Percentiles rank a stretch among this genome's conserved stretches.
These are phyloP conservation scores for Candidula unifasciata DNA, from an alignment of 2,888 invertebrate species.

Conservation along the genomic window DNA sequence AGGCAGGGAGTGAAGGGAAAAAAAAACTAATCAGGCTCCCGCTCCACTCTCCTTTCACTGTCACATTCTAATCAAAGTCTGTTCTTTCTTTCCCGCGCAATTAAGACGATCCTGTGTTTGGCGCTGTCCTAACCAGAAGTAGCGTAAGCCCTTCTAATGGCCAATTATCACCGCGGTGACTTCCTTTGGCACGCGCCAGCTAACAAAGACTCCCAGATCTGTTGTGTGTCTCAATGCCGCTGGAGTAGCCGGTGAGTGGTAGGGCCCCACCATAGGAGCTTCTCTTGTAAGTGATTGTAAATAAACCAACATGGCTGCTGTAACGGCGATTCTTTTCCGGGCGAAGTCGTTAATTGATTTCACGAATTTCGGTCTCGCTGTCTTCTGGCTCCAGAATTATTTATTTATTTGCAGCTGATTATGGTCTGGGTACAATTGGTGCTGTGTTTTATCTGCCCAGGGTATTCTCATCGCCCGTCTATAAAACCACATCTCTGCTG, in stretches of 20 bases:
- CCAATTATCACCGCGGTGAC: constrained; percentile 34
- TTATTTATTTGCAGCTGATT: no score
- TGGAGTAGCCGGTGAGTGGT: not conserved
- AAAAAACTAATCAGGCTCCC: not conserved
- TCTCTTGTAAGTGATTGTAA: not conserved
- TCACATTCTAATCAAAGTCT: constrained; percentile 23
- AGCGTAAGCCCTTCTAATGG: constrained; percentile 38
- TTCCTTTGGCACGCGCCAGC: not conserved
- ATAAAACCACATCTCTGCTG: no score
- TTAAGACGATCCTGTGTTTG: constrained; percentile 32
- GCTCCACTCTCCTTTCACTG: not conserved
- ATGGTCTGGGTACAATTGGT: no score
- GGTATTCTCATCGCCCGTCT: no score
- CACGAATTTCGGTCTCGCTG: not conserved
- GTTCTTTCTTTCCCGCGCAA: constrained; percentile 16
- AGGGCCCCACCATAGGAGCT: not conserved
- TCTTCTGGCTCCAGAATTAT: not conserved
- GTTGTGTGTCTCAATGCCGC: constrained; percentile 16
- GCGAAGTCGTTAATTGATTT: not conserved
- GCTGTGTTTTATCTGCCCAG: no score
- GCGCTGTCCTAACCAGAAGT: constrained; percentile 19
- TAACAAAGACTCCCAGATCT: constrained; percentile 15
- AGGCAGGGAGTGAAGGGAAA: no score
- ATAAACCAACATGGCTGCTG: not conserved
- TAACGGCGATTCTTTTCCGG: not conserved